These are phyloP conservation scores for Agelastica alni DNA, from an alignment of 2,888 invertebrate genomes.

Conservation along the genomic window DNA sequence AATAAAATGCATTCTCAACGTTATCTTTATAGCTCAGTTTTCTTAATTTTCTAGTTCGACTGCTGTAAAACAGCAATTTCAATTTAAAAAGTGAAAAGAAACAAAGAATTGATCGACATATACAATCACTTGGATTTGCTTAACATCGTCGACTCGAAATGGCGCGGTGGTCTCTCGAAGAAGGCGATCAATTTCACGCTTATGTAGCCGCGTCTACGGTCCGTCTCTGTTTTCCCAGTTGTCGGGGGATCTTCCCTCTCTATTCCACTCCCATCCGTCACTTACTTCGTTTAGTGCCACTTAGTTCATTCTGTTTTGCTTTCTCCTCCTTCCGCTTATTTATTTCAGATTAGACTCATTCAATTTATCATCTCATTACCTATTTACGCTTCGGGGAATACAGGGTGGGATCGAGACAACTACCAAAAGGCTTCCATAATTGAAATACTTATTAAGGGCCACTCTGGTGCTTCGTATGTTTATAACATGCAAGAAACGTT, in stretches of 20 bases:
- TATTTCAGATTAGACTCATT: constrained; percentile 57
- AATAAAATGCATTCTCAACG: neutral
- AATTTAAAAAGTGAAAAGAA: constrained; percentile 37
- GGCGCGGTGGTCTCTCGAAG: constrained; percentile 47
- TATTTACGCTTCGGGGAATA: constrained; percentile 41
- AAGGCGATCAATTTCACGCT: constrained; percentile 57
- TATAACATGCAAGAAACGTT: constrained; percentile 3
- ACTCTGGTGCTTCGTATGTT: neutral
- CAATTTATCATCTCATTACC: constrained; percentile 58
- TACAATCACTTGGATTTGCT: constrained; percentile 50
- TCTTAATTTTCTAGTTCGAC: constrained; percentile 8
- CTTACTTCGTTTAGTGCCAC: constrained; percentile 56
- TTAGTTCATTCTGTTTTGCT: constrained; percentile 54
- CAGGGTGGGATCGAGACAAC: constrained; percentile 15
- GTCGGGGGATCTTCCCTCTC: constrained; percentile 37
- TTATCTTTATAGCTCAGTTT: constrained; percentile 4
- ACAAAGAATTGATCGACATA: constrained; percentile 46
- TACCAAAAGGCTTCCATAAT: constrained; percentile 8
- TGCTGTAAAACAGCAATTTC: constrained; percentile 31
- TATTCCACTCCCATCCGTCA: constrained; percentile 52
- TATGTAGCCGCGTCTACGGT: constrained; percentile 52
- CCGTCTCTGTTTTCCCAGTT: constrained; percentile 30
- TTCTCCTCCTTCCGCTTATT: constrained; percentile 56
- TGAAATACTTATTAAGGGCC: constrained; percentile 10
- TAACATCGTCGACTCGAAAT: constrained; percentile 53